phyloP scores from a whole-genome alignment of 2,797 vertebrate species.

The Enteromius fasciolatus region DNA sequence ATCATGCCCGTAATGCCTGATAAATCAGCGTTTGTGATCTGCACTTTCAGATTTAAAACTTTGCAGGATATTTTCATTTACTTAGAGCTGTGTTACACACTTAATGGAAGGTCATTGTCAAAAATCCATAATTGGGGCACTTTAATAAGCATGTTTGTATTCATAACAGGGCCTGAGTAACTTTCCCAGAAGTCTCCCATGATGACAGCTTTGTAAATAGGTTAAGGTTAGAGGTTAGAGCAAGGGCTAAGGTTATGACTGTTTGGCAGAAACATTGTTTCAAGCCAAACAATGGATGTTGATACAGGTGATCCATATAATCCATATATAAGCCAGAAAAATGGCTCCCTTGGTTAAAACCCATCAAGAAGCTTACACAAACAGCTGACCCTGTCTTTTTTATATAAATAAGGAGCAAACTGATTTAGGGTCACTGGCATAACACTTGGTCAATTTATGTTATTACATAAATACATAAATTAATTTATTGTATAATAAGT shows the following conservation, averaged over 20 bases:
- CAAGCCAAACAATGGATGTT: neutral
- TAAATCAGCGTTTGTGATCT: no score
- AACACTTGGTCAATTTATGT: neutral
- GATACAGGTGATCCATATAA: neutral
- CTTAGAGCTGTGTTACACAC: no score
- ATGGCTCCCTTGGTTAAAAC: neutral
- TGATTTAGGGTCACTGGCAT: neutral
- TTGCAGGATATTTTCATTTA: no score
- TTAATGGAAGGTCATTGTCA: no score
- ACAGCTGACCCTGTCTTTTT: neutral
- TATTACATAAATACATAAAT: neutral
- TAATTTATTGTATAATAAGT: neutral
- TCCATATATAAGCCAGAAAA: neutral
- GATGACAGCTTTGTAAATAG: neutral
- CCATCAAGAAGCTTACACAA: neutral
- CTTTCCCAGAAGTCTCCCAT: neutral
- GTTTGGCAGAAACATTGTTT: neutral
- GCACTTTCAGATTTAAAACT: no score
- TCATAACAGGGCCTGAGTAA: neutral
- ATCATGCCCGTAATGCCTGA: no score
- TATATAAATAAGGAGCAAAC: neutral
- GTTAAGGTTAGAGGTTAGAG: neutral
- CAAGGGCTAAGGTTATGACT: neutral
- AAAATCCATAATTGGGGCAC: no score
- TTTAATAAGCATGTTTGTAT: neutral